Percentiles rank a stretch among this genome's conserved stretches.
Evolutionary conservation across 2,888 invertebrate species (phyloP).

Genomic region (Agrochola litura): DNA sequence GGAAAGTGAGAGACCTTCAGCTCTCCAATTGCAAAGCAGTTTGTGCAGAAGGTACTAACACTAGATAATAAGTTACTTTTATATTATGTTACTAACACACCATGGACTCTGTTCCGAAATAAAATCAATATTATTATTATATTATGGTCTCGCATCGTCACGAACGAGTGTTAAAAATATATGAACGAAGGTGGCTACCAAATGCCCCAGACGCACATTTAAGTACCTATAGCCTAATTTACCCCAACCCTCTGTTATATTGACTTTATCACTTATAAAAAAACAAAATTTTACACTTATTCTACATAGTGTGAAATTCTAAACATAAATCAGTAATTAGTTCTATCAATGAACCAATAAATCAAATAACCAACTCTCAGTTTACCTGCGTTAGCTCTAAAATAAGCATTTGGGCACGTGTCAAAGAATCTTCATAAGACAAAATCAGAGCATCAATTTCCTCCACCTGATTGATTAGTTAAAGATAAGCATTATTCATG

Average conservation of each 20-base stretch:
- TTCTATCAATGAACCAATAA: background rate
- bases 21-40: too few relatives aligned
- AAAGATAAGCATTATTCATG: background rate
- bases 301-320: background rate
- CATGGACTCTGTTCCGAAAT: too few relatives aligned
- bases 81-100: too few relatives aligned
- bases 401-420: background rate
- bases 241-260: too few relatives aligned
- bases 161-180: background rate
- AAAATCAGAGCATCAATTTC: background rate
- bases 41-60: too few relatives aligned
- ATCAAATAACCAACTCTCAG: background rate
- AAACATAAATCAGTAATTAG: background rate
- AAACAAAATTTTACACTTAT: background rate
- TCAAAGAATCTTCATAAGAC: background rate
- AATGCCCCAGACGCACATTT: background rate
- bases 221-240: background rate
- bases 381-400: background rate
- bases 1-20: too few relatives aligned
- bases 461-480: too few relatives aligned
- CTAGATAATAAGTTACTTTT: too few relatives aligned
- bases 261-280: background rate
- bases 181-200: background rate
- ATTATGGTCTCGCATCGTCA: background rate
- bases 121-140: background rate